Conservation (phyloP, 2,113 vertebrate species). For the Trematocara variabile region DNA sequence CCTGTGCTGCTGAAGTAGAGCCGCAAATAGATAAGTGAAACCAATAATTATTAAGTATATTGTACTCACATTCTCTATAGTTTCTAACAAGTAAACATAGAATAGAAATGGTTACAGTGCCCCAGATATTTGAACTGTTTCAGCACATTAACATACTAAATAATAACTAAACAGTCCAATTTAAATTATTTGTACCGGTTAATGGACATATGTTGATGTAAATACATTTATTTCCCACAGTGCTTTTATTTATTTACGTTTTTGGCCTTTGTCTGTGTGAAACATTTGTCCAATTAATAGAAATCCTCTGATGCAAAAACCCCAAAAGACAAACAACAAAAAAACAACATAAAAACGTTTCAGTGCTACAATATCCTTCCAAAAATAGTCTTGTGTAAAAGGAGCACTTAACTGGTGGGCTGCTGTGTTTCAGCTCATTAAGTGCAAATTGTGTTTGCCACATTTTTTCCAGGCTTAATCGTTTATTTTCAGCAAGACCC, state of each 20-base stretch:
- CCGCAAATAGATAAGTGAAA: neutral
- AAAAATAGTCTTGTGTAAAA: neutral
- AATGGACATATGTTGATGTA: neutral
- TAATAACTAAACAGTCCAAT: neutral
- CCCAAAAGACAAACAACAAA: neutral
- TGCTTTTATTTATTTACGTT: neutral
- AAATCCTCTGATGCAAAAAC: neutral
- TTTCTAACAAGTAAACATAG: neutral
- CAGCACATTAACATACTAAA: neutral
- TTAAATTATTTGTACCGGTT: neutral
- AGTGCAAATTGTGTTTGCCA: neutral
- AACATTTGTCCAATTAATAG: neutral
- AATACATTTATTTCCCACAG: neutral
- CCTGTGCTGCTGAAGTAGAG: neutral
- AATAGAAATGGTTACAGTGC: neutral
- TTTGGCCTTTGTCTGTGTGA: neutral
- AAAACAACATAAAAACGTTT: neutral
- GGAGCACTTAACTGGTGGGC: neutral
- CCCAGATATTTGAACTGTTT: neutral
- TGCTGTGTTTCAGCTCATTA: neutral
- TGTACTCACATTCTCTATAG: neutral
- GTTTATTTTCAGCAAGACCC: neutral
- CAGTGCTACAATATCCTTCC: neutral
- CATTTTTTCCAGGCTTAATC: neutral
- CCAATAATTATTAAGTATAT: neutral